phyloP scores from a whole-genome alignment of 2,113 vertebrate species.

The Heterotis niloticus region DNA sequence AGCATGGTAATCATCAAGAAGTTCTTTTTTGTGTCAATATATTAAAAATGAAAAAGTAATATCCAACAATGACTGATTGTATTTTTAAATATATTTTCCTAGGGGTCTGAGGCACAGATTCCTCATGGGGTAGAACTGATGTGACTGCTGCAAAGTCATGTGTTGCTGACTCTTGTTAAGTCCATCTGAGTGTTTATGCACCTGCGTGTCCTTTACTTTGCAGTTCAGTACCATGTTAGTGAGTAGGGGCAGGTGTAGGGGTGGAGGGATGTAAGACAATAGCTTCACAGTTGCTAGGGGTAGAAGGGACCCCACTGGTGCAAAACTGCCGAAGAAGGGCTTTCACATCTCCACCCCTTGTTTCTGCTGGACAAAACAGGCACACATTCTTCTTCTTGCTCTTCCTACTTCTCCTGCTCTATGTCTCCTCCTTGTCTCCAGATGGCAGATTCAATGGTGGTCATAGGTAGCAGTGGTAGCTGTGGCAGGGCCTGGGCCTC shows the following conservation, averaged over 20 bases:
- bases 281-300: not conserved
- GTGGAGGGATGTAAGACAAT: not conserved
- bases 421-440: conserved; percentile 25
- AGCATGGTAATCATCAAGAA: too few relatives aligned
- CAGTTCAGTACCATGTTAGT: not conserved
- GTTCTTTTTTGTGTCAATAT: not conserved
- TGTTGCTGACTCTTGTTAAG: not conserved
- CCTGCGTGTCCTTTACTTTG: not conserved
- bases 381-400: conserved; percentile 32
- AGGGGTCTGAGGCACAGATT: not conserved
- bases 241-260: not conserved
- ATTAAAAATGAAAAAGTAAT: not conserved
- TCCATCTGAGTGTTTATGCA: not conserved
- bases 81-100: not conserved
- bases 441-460: conserved; percentile 76
- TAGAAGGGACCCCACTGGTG: not conserved
- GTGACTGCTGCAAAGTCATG: not conserved
- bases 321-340: not conserved
- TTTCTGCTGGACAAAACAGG: not conserved
- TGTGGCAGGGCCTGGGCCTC: conserved; percentile 79
- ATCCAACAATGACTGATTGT: not conserved
- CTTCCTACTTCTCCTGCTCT: conserved; percentile 51
- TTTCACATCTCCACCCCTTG: conserved; percentile 15
- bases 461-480: conserved; percentile 86
- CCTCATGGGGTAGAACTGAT: not conserved